Conservation (phyloP, 2,797 vertebrate species). For the Tiaroga cobitis region DNA sequence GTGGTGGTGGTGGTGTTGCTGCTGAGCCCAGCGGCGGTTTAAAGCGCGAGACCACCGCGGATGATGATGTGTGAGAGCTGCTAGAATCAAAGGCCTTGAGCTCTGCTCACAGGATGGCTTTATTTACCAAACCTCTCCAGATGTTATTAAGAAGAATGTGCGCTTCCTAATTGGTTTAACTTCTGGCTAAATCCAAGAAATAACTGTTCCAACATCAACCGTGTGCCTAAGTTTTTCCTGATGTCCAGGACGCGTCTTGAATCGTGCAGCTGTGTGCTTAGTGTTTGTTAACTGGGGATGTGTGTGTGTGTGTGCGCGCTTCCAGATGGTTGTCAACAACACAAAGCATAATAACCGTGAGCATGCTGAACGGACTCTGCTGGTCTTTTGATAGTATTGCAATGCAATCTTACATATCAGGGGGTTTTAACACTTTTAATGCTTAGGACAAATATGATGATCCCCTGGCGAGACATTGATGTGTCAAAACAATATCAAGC, state of each 20-base stretch:
- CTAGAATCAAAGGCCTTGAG: constrained; percentile 37
- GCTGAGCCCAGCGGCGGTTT: constrained; percentile 26
- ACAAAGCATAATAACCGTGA: constrained; percentile 60
- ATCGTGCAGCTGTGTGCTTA: constrained; percentile 44
- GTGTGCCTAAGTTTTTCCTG: neutral
- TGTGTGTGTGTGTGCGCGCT: constrained; percentile 38
- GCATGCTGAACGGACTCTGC: constrained; percentile 5
- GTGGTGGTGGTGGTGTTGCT: neutral
- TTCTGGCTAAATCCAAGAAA: neutral
- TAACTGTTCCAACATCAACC: neutral
- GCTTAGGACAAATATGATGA: neutral
- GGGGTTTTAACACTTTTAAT: neutral
- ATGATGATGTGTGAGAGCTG: neutral
- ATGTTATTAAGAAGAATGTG: neutral
- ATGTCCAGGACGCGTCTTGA: neutral
- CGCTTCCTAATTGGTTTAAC: neutral
- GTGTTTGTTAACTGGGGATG: constrained; percentile 63
- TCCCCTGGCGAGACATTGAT: neutral
- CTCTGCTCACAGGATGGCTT: neutral
- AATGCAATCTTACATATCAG: constrained; percentile 61
- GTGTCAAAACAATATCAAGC: neutral
- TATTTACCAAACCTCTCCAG: constrained; percentile 4
- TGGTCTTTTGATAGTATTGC: constrained; percentile 51
- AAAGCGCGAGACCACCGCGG: constrained; percentile 32
- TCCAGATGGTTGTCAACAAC: constrained; percentile 62